These are phyloP conservation scores for Sialis lutaria DNA, from an alignment of 2,888 invertebrate genomes.

Conservation along the genomic window DNA sequence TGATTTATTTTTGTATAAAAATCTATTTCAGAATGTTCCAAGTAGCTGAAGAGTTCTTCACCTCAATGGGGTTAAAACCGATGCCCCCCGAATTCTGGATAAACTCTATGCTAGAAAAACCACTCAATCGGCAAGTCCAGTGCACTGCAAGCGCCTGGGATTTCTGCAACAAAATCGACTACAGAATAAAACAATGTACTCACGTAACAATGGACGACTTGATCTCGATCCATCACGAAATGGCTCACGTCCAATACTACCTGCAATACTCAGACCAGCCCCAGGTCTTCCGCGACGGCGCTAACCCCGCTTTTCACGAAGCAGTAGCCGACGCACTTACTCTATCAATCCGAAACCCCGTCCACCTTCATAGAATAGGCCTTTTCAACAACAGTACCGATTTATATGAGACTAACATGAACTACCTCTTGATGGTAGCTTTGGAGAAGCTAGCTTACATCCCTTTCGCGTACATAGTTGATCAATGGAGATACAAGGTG, in stretches of 20 bases:
- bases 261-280: constrained; percentile 61
- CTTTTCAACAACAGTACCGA: constrained; percentile 47
- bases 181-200: constrained; percentile 76
- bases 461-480: constrained; percentile 65
- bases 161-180: constrained; percentile 68
- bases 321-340: constrained; percentile 67
- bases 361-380: constrained; percentile 55
- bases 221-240: constrained; percentile 64
- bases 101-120: constrained; percentile 60
- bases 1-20: background rate
- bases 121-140: constrained; percentile 49
- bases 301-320: constrained; percentile 76
- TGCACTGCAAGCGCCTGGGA: constrained; percentile 74
- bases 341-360: constrained; percentile 58
- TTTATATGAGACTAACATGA: constrained; percentile 53
- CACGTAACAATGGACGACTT: constrained; percentile 61
- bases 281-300: constrained; percentile 59
- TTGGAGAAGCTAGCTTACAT: constrained; percentile 60
- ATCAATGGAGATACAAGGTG: constrained; percentile 72
- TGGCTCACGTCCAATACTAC: constrained; percentile 70
- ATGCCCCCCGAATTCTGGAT: constrained; percentile 77
- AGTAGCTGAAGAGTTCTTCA: constrained; percentile 69
- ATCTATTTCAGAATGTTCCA: constrained; percentile 49
- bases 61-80: constrained; percentile 59
- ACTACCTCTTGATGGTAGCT: constrained; percentile 63